Evolutionary conservation across 2,888 invertebrate genomes (phyloP).

Genomic region (Tryphoninae sp.): DNA sequence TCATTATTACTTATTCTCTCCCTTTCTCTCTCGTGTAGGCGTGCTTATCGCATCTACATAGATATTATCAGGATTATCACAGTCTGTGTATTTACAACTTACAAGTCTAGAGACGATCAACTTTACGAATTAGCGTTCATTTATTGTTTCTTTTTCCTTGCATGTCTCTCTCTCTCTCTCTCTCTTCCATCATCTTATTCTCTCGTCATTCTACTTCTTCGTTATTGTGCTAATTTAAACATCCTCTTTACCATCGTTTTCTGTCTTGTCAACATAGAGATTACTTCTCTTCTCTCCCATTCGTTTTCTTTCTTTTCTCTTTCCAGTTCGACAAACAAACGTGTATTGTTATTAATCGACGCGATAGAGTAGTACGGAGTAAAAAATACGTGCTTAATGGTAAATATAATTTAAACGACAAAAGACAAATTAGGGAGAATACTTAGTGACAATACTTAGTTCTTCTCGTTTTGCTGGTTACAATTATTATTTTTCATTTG

Average conservation of each 20-base stretch:
- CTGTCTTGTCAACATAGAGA: constrained; percentile 12
- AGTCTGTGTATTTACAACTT: constrained; percentile 81
- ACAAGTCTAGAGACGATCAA: constrained; percentile 68
- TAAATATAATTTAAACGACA: constrained; percentile 47
- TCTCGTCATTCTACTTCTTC: constrained; percentile 8
- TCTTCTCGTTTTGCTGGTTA: constrained; percentile 11
- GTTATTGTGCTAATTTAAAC: constrained; percentile 36
- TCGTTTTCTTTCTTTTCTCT: background rate
- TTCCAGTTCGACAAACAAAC: constrained; percentile 44
- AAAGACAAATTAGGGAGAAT: constrained; percentile 41
- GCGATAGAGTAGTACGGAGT: constrained; percentile 6
- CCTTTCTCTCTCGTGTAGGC: constrained; percentile 54
- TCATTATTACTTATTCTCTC: no score
- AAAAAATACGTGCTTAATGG: constrained; percentile 37
- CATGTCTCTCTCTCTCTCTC: constrained; percentile 14
- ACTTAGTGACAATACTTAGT: constrained; percentile 56
- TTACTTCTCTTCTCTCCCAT: background rate
- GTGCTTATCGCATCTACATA: constrained; percentile 42
- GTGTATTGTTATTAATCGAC: constrained; percentile 51
- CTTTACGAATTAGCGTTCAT: constrained; percentile 55
- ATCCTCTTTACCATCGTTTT: constrained; percentile 23
- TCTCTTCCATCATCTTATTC: constrained; percentile 17
- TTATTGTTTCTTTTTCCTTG: constrained; percentile 38
- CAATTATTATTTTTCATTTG: background rate
- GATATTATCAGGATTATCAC: constrained; percentile 80